Base-by-base conservation (phyloP, 2,113 vertebrate genomes). In the Tyrannus savana region DNA sequence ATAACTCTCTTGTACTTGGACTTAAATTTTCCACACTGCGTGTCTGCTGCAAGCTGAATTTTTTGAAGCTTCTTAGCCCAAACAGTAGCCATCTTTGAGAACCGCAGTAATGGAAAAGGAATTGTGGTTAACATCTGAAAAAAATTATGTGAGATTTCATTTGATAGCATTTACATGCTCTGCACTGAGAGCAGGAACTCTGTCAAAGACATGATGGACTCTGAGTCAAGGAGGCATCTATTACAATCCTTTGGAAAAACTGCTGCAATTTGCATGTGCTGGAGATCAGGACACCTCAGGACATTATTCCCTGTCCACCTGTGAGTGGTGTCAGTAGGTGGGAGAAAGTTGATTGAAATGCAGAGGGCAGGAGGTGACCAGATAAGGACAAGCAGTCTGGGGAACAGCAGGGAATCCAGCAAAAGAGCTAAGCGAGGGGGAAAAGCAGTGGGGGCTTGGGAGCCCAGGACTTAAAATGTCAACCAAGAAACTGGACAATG, bases 11-110 rank as follows among this genome's bases (percentile, higher is more conserved):
- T 46, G n/a, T 71, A 93, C 52, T 94, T 74, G 90, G 47, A 74
- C 44, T 52, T 75, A 93, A 92, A 88, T 95, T 96, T 94, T 95
- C 88, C 82, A 72, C 82, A 67, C 68, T 93, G 75, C 24, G 76
- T 93, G 37, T 71, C 85, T 95, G 95, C 90, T 93, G 88, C 63
- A 78, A 90, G 95, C 89, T 92, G 84, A 93, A 55, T 50, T 72
- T 92, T 93, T 87, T 90, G 63, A 88, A 92, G 91, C 82, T 77
- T 94, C 75, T 90, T 86, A 95, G 90, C 67, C 91, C 37, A 4
- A 95, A 95, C 92, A 88, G 89, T 95, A 96, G 94, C 87, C 94
- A 96, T 75, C 71, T 88, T 93, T 90, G 82, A 94, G 92, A 95
- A 67, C 68, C 2, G 0, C 58, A 68, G 94, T 71, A 86, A 95